Base-by-base conservation (phyloP, 2,888 invertebrate species). In the Apotomis betuletana region DNA sequence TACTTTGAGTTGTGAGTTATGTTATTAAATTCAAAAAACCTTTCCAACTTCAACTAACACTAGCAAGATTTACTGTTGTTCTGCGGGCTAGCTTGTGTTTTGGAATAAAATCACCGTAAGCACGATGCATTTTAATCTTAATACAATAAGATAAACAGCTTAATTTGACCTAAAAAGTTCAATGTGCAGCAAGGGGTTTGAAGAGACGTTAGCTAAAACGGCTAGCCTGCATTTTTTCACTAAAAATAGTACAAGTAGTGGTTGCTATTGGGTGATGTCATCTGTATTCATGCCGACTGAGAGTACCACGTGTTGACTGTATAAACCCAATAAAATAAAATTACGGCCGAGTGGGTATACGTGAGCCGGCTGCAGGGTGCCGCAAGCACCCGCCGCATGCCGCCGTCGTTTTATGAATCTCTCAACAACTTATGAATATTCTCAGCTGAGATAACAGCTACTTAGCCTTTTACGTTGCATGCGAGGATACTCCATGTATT, bases 271-370 rank as follows among this genome's bases (percentile, higher is more conserved):
- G 77, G 75, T 75, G 64, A 71, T 69, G 78, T 77, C 75, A 81
- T 85, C 80, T 81, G 83, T 85, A 87, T 87, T 87, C 85, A 87
- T 84, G 76, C 75, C 77, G 77, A 68, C 71, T 67, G 79, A 75
- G 80, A 77, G 79, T 80, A 84, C 81, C 81, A 85, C 81, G 81
- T 84, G 85, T 85, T 79, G 80, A 80, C 80, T 79, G 81, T 83
- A 82, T 79, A 80, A 80, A 83, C 82, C 80, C 83, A 84, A 87
- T 86, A 85, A 85, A 81, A 79, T 82, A 80, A 79, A 83, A 86
- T 85, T 85, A 84, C 81, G 78, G 75, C 70, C 74, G 74, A 57
- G 62, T 15, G 51, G 75, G 80, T 82, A 27, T 27, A 79, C 83
- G 82, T 77, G 82, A 78, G 76, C 75, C 75, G 75, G 76, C 77